phyloP scores from a whole-genome alignment of 1,140 invertebrate genomes.

The Drosophila auraria region DNA sequence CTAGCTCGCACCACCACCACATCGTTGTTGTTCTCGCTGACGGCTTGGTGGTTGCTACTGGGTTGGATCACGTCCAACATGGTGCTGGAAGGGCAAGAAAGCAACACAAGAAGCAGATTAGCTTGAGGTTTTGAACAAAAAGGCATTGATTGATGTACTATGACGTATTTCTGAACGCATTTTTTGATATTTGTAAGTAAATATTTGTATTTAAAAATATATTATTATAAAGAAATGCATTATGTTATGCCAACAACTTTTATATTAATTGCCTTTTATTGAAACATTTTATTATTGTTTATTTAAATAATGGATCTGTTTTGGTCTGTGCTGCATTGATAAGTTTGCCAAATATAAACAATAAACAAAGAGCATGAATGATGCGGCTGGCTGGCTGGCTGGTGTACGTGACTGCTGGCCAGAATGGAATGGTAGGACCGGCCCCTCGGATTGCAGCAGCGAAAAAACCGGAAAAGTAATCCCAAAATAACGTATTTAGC shows the following conservation, averaged over 20 bases:
- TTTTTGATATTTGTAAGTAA: no score
- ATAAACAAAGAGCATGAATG: conserved; percentile 22
- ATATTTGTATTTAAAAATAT: no score
- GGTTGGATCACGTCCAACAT: conserved; percentile 81
- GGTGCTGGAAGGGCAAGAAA: conserved; percentile 22
- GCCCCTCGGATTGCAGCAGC: conserved; percentile 18
- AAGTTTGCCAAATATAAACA: conserved; percentile 12
- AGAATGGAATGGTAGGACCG: conserved; percentile 42
- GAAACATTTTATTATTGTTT: neutral
- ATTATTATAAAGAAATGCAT: neutral
- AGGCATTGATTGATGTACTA: neutral
- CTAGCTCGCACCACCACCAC: conserved; percentile 91
- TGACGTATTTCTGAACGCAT: neutral
- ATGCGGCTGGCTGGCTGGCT: conserved; percentile 11
- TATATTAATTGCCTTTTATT: neutral
- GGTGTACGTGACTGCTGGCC: conserved; percentile 67
- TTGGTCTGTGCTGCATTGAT: neutral
- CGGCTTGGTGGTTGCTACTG: conserved; percentile 21
- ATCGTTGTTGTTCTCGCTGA: conserved; percentile 56
- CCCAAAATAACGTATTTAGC: conserved; percentile 46
- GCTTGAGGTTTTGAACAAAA: neutral
- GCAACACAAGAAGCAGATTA: neutral
- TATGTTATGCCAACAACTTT: neutral
- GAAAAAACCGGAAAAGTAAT: conserved; percentile 48
- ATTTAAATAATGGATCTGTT: conserved; percentile 10